Evolutionary conservation across 1,140 invertebrate species (phyloP), one percentile per base, ranked within the genome.

Genomic region (Hylaeus volcanicus): DNA sequence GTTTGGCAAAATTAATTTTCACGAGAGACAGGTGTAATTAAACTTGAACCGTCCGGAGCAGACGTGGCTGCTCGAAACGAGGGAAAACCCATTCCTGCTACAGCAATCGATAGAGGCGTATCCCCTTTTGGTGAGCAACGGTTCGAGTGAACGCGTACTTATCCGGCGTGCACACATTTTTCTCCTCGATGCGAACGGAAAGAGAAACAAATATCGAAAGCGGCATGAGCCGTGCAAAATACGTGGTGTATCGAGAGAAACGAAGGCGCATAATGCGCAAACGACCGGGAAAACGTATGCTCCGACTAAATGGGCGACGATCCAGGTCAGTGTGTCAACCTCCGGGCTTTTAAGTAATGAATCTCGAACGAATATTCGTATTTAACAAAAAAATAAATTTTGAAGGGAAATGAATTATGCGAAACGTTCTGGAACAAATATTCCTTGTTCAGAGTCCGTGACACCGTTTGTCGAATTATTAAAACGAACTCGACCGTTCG

Each of bases 321-420:
- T 70, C 5, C 61, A 4, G 80, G 75, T 77, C 56, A 85, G 56
- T 82, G 70, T 74, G 85, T 77, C 73, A 84, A 82, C 70, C 71
- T 72, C 26, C 66, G 60, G 56, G 73, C 79, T 86, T 75, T 84
- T 82, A 77, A 74, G 82, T 84, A 84, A 86, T 86, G 83, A 85
- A 86, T 82, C 79, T 71, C 65, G 68, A 73, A 45, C 71, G 76
- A 74, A 71, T 83, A 66, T 79, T 65, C 56, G 55, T 60, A 68
- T 69, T 70, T n/a, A 64, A 63, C 26, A 26, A 72, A 45, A 48
- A 12, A 15, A 41, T 39, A 26, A 26, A 61, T 41, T 5, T 5
- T 5, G 9, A 1, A 11, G 45, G 5, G 15, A 8, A 71, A 6
- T 1, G 58, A 64, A 26, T 12, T 53, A 11, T 48, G 3, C 14